Evolutionary conservation across 2,888 invertebrate species (phyloP).

Genomic region (Celastrina argiolus): DNA sequence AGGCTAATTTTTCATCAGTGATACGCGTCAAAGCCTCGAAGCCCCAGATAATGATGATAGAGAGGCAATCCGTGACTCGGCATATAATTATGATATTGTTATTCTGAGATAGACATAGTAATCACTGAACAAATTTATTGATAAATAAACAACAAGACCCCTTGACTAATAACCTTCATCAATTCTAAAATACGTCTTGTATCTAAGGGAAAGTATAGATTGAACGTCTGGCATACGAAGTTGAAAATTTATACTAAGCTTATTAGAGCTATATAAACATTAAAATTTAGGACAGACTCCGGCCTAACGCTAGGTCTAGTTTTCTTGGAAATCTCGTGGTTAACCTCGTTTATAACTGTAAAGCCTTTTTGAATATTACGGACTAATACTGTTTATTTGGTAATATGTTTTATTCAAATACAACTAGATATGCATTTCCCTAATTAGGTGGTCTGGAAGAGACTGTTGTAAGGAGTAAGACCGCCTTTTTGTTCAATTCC

Average conservation of each 20-base stretch:
- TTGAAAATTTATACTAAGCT: background rate
- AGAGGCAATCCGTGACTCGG: constrained; percentile 16
- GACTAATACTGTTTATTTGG: too few species aligned
- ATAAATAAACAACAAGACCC: constrained; percentile 10
- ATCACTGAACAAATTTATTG: constrained; percentile 1
- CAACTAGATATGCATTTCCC: too few species aligned
- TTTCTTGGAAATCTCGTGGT: background rate
- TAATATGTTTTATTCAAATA: too few species aligned
- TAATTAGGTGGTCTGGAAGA: too few species aligned
- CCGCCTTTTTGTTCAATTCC: too few species aligned
- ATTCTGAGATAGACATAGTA: constrained; percentile 13
- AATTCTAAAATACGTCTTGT: too few species aligned
- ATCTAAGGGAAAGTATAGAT: too few species aligned
- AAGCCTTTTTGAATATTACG: background rate
- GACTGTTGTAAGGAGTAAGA: too few species aligned
- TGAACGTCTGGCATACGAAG: background rate
- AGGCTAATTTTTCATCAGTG: background rate
- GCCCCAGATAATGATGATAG: constrained; percentile 18
- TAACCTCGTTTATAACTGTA: background rate
- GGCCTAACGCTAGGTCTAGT: background rate
- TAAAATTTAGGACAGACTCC: background rate
- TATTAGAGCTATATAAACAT: background rate
- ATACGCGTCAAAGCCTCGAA: constrained; percentile 9
- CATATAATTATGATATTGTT: constrained; percentile 16
- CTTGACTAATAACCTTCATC: constrained; percentile 3